These are phyloP conservation scores for Syngnathus rostellatus DNA, from an alignment of 2,797 vertebrate genomes.

Conservation along the genomic window DNA sequence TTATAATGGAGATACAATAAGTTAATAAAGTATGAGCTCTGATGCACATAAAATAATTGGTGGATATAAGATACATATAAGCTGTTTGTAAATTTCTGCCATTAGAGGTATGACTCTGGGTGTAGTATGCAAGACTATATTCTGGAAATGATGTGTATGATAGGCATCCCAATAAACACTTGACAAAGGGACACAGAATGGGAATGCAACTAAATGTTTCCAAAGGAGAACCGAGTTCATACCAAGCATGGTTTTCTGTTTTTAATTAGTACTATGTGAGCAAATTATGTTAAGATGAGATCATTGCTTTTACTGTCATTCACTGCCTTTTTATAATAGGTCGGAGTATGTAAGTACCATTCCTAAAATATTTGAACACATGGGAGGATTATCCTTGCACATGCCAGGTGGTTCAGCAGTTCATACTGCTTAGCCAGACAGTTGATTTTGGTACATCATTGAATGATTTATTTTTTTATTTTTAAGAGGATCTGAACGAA, in stretches of 20 bases:
- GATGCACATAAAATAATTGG: slow-evolving; percentile 32
- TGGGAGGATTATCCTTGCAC: background rate
- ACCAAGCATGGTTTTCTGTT: background rate
- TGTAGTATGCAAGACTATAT: slow-evolving; percentile 52
- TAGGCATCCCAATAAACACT: slow-evolving; percentile 58
- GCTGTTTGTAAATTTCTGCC: slow-evolving; percentile 26
- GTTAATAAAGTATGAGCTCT: slow-evolving; percentile 41
- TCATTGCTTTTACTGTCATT: background rate
- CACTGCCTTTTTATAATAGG: background rate
- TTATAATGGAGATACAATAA: slow-evolving; percentile 29
- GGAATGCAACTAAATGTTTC: background rate
- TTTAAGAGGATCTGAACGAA: slow-evolving; percentile 1
- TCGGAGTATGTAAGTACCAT: background rate
- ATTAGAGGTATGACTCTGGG: slow-evolving; percentile 35
- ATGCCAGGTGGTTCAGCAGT: background rate
- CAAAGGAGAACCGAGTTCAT: background rate
- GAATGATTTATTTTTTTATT: background rate
- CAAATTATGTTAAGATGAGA: background rate
- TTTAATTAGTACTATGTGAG: background rate
- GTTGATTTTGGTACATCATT: background rate
- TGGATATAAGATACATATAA: slow-evolving; percentile 27
- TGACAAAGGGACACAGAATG: slow-evolving; percentile 21
- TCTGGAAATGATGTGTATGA: slow-evolving; percentile 28
- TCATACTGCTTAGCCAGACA: background rate
- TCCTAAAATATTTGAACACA: background rate